Percentiles rank a stretch among this genome's conserved stretches.
These are phyloP conservation scores for Asteroscopus sphinx DNA, from an alignment of 2,888 invertebrate genomes.

Conservation along the genomic window DNA sequence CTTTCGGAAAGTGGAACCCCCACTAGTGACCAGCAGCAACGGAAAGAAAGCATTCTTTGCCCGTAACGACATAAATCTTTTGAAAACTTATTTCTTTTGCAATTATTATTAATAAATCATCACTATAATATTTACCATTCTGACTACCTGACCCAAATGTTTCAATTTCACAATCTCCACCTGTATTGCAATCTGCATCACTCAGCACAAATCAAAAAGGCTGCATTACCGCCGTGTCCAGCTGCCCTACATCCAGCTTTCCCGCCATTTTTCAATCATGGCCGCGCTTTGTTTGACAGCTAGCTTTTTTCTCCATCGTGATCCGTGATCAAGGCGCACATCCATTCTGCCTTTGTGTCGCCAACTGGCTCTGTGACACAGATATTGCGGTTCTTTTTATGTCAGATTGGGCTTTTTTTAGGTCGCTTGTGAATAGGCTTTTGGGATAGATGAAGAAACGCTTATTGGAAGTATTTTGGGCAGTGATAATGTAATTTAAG, in stretches of 20 bases:
- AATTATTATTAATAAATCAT: no score
- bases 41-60: no score
- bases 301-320: conserved; percentile 46
- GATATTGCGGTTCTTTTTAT: conserved; percentile 41
- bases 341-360: conserved; percentile 54
- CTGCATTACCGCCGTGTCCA: conserved; percentile 24
- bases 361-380: conserved; percentile 44
- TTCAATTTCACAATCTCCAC: conserved; percentile 14
- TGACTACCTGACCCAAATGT: conserved; percentile 15
- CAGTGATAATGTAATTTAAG: no score
- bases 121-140: no score
- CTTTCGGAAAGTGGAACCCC: no score
- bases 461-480: conserved; percentile 1
- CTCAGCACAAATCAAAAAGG: conserved; percentile 30
- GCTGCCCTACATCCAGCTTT: conserved; percentile 46
- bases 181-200: conserved; percentile 26
- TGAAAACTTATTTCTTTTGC: no score
- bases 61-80: no score
- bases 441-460: neutral
- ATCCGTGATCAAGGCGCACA: conserved; percentile 51
- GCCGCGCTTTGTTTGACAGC: conserved; percentile 58
- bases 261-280: conserved; percentile 59
- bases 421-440: conserved; percentile 29
- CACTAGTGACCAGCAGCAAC: no score
- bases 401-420: conserved; percentile 42